phyloP scores from a whole-genome alignment of 2,888 invertebrate species.

The Seira musarum region DNA sequence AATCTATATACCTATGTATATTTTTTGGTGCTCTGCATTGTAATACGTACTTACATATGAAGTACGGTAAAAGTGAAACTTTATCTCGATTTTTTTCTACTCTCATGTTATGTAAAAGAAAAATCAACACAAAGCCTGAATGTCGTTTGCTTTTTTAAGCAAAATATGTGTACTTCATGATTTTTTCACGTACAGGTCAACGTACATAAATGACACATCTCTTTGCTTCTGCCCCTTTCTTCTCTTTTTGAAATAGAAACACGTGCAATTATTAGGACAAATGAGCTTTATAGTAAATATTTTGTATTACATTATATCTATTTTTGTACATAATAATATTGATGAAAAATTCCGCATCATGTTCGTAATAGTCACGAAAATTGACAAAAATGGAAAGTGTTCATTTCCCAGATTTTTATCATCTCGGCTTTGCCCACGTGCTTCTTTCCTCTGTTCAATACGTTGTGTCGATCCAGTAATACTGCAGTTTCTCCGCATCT shows the following conservation, averaged over 20 bases:
- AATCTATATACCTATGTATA: not conserved
- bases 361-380: not conserved
- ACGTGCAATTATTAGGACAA: constrained; percentile 8
- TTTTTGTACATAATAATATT: not conserved
- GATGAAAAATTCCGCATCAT: not conserved
- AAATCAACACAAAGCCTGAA: constrained; percentile 1
- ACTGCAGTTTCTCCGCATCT: constrained; percentile 8
- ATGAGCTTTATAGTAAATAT: not conserved
- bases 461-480: not conserved
- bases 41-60: not conserved
- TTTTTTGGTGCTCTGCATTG: too few species aligned
- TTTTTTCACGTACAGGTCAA: constrained; percentile 5
- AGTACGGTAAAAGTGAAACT: not conserved
- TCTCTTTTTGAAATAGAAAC: not conserved
- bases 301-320: not conserved
- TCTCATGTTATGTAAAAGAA: not conserved
- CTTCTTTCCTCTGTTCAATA: constrained; percentile 1
- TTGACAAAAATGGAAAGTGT: not conserved
- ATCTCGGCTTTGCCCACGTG: constrained; percentile 9
- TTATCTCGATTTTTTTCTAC: too few species aligned
- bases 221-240: constrained; percentile 9
- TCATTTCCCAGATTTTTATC: constrained; percentile 1
- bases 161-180: not conserved
- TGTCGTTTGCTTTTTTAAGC: not conserved
- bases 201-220: constrained; percentile 15